A percentile compares a stretch with the other conserved stretches of the same genome.
phyloP scores from a whole-genome alignment of 2,113 vertebrate species.

The Amia ocellicauda region DNA sequence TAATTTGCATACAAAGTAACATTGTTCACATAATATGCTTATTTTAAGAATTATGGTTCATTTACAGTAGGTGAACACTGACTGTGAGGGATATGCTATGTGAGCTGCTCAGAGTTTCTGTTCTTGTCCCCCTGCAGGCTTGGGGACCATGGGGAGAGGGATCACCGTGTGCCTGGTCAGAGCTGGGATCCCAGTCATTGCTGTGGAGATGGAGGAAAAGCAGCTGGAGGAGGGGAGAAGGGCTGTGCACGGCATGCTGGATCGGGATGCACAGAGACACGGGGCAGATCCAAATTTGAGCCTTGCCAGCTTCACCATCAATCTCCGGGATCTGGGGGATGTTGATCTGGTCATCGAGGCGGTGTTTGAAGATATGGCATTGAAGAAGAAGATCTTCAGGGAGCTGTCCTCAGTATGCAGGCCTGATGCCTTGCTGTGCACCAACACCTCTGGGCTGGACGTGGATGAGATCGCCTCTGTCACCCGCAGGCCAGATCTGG shows the following conservation, averaged over 20 bases:
- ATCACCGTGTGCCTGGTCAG: slow-evolving; percentile 75
- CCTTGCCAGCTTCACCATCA: slow-evolving; percentile 61
- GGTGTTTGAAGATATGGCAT: slow-evolving; percentile 82
- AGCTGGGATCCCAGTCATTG: slow-evolving; percentile 76
- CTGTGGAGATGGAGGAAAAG: slow-evolving; percentile 74
- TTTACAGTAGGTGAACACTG: too few relatives aligned
- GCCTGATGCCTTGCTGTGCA: slow-evolving; percentile 71
- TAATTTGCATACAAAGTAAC: too few relatives aligned
- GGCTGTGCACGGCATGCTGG: slow-evolving; percentile 62
- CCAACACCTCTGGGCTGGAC: slow-evolving; percentile 81
- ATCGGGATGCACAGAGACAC: slow-evolving; percentile 65
- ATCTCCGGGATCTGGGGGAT: slow-evolving; percentile 55
- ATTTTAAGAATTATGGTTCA: too few relatives aligned
- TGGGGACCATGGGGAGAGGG: slow-evolving; percentile 91
- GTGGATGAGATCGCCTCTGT: slow-evolving; percentile 79
- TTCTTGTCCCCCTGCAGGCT: slow-evolving; percentile 66
- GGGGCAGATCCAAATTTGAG: slow-evolving; percentile 34
- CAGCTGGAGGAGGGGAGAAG: slow-evolving; percentile 65
- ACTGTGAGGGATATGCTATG: too few relatives aligned
- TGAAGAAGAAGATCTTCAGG: slow-evolving; percentile 80
- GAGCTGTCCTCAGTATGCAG: slow-evolving; percentile 74
- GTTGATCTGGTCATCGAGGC: slow-evolving; percentile 87
- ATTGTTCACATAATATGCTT: too few relatives aligned
- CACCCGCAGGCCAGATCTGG: slow-evolving; percentile 65
- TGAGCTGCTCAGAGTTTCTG: too few relatives aligned